Evolutionary conservation across 2,888 invertebrate species (phyloP).

Genomic region (Tinea trinotella): DNA sequence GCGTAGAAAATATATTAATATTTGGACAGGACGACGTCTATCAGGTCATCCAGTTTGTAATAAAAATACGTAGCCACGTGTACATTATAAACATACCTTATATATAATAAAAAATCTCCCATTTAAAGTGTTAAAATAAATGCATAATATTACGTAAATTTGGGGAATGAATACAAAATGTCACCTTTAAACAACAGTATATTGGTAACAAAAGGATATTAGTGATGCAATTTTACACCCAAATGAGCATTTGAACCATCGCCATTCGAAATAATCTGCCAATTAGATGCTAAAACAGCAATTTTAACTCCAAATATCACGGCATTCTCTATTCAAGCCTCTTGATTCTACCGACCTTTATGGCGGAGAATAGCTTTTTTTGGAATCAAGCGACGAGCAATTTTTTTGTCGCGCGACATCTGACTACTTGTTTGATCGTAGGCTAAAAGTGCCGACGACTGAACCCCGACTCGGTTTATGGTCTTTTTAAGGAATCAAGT

Average conservation of each 20-base stretch:
- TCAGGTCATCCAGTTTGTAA: not conserved
- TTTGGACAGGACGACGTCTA: no score
- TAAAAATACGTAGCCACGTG: not conserved
- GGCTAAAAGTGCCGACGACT: no score
- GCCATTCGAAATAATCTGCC: not conserved
- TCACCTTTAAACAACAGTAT: not conserved
- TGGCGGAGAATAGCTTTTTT: not conserved
- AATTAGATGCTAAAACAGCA: slow-evolving; percentile 5
- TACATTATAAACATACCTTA: no score
- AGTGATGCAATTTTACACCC: slow-evolving; percentile 3
- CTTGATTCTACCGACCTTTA: not conserved
- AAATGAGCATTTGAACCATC: not conserved
- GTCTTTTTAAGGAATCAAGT: no score
- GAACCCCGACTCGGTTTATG: no score
- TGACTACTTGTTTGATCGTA: no score
- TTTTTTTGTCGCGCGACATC: no score
- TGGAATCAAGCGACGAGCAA: not conserved
- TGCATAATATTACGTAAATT: no score
- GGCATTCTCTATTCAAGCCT: not conserved
- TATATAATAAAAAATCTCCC: no score
- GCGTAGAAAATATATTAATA: no score
- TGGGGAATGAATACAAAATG: no score
- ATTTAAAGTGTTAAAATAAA: no score
- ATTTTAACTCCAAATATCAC: not conserved
- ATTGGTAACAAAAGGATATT: not conserved